Evolutionary conservation across 2,113 vertebrate genomes (phyloP), one percentile per base, ranked within the genome.

Genomic region (Nerophis ophidion): DNA sequence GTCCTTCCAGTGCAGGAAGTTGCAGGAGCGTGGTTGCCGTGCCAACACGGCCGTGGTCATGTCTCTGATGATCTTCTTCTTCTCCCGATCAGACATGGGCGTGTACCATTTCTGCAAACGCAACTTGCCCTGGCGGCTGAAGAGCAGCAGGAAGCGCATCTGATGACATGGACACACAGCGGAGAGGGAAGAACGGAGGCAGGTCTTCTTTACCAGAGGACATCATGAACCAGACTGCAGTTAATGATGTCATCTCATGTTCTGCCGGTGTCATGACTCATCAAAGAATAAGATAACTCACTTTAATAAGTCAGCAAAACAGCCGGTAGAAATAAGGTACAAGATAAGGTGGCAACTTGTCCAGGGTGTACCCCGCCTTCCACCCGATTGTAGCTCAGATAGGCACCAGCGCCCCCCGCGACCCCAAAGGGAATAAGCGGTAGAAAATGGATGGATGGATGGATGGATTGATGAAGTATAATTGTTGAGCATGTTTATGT

Each of bases 81-180:
- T 94, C 66, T 99, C 96, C 48, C 94, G 93, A 44, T 99, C 96
- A 9, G 91, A 66, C n/a, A 95, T 84, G 0, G 94, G 91, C 1
- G 89, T 90, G 65, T 95, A 99, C 96, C 96, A 99, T 76, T 96
- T 98, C 91, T 98, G 95, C 62, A 99, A 91, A 68, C 96, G 91
- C 69, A 99, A 87, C 75, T 93, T 98, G 68, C 96, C 96, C 89
- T 99, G 96, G 62, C 95, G 93, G 83, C 96, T 99, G 91, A 99
- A 99, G 70, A 99, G 93, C 86, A 99, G 81, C 75, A 99, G 92
- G 83, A 97, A 99, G 80, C 90, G 95, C 87, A 99, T 98, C 96
- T 98, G 17, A 65, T 10, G 8, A 35, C 17, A 55, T 42, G 62
- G 44, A 69, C 4, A 38, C 57, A 54, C 2, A 8, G 12, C 45